These are phyloP conservation scores for Apocrypta bakeri DNA, from an alignment of 1,140 invertebrate genomes.

Conservation along the genomic window DNA sequence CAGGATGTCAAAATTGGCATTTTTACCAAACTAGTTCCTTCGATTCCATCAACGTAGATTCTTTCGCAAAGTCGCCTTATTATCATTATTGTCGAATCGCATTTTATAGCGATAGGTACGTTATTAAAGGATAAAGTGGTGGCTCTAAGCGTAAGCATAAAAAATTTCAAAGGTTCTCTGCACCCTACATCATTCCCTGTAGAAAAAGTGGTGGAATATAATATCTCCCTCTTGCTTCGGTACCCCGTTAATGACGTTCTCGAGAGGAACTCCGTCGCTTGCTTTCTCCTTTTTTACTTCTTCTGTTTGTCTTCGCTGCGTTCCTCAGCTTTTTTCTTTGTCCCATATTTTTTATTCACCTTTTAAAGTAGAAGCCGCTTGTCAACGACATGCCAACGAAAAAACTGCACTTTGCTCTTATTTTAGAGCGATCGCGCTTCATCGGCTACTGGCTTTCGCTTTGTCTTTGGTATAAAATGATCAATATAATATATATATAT, in stretches of 20 bases:
- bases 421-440: background rate
- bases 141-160: background rate
- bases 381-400: constrained; percentile 1
- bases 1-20: too few relatives aligned
- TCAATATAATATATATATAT: background rate
- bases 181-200: background rate
- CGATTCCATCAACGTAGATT: too few relatives aligned
- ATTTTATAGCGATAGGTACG: background rate
- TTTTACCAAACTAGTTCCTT: too few relatives aligned
- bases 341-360: constrained; percentile 36
- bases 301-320: constrained; percentile 10
- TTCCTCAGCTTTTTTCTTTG: background rate
- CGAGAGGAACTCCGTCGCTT: background rate
- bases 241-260: constrained; percentile 40
- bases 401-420: background rate
- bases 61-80: too few relatives aligned
- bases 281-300: background rate
- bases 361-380: constrained; percentile 24
- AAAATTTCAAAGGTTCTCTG: constrained; percentile 12
- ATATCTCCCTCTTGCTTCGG: background rate
- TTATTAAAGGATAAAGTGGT: background rate
- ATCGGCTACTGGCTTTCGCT: background rate
- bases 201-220: constrained; percentile 6
- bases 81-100: too few relatives aligned
- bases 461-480: background rate